These are phyloP conservation scores for Girardia tigrina DNA, from an alignment of 2,888 invertebrate genomes.

Conservation along the genomic window DNA sequence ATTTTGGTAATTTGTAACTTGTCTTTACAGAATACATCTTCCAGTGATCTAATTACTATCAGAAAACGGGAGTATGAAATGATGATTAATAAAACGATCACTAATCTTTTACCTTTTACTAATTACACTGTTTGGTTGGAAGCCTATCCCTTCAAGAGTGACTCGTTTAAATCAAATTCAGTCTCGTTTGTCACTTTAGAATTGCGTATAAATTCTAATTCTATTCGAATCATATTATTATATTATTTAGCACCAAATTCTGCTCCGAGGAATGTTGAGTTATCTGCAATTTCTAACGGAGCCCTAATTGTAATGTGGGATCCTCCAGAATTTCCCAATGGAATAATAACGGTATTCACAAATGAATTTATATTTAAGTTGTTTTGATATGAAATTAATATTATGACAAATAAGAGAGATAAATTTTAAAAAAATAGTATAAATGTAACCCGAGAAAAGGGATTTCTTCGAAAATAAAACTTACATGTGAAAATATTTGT, in stretches of 20 bases:
- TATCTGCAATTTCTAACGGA: slow-evolving; percentile 14
- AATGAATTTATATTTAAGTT: too few species aligned
- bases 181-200: not conserved
- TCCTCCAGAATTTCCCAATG: slow-evolving; percentile 28
- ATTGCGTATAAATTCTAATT: not conserved
- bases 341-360: slow-evolving; percentile 29
- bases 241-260: not conserved
- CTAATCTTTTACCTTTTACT: not conserved
- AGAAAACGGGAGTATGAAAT: not conserved
- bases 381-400: too few species aligned
- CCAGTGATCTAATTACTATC: not conserved
- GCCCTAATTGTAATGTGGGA: slow-evolving; percentile 25
- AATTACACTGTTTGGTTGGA: not conserved
- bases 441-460: too few species aligned
- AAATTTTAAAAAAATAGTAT: too few species aligned
- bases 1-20: not conserved
- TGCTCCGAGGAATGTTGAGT: not conserved
- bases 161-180: not conserved
- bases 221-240: not conserved
- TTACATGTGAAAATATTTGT: too few species aligned
- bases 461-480: too few species aligned
- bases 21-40: not conserved
- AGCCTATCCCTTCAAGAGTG: not conserved
- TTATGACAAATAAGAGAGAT: too few species aligned
- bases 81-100: not conserved